Evolutionary conservation across 2,888 invertebrate species (phyloP).

Genomic region (Serrognathus titanus): DNA sequence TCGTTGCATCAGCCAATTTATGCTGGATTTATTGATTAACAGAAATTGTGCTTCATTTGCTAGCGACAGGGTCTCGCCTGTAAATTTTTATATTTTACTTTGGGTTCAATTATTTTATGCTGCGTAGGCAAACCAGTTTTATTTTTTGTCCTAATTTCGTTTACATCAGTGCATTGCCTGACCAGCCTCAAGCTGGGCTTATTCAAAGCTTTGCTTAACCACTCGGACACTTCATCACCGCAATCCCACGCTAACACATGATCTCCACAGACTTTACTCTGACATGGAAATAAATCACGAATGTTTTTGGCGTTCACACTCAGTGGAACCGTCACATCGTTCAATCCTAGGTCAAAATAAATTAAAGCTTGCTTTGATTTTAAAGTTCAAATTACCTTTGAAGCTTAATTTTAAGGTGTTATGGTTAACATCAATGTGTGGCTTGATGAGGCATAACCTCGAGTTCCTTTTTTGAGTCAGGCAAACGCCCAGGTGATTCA

Average conservation of each 20-base stretch:
- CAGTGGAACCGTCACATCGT: slow-evolving; percentile 54
- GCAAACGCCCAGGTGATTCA: slow-evolving; percentile 74
- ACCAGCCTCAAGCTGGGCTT: slow-evolving; percentile 67
- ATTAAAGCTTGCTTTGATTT: not conserved
- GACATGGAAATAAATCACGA: slow-evolving; percentile 53
- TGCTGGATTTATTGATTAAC: slow-evolving; percentile 74
- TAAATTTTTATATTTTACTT: not conserved
- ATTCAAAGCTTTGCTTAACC: slow-evolving; percentile 74
- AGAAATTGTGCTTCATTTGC: slow-evolving; percentile 85
- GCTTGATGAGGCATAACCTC: slow-evolving; percentile 73
- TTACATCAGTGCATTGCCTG: slow-evolving; percentile 51
- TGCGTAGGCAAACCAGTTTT: slow-evolving; percentile 24
- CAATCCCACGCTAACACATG: slow-evolving; percentile 77
- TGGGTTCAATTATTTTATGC: not conserved
- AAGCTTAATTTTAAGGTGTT: slow-evolving; percentile 57
- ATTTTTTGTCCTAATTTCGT: slow-evolving; percentile 27
- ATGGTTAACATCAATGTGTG: slow-evolving; percentile 62
- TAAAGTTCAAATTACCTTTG: slow-evolving; percentile 50
- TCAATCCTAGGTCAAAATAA: no score
- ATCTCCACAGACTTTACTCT: slow-evolving; percentile 84
- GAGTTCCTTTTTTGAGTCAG: slow-evolving; percentile 85
- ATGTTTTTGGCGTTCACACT: slow-evolving; percentile 32
- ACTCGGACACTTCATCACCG: slow-evolving; percentile 74
- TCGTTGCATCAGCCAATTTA: slow-evolving; percentile 64
- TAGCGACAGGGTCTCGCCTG: slow-evolving; percentile 55